Evolutionary conservation across 2,888 invertebrate genomes (phyloP).

Genomic region (Yponomeuta sedellus): DNA sequence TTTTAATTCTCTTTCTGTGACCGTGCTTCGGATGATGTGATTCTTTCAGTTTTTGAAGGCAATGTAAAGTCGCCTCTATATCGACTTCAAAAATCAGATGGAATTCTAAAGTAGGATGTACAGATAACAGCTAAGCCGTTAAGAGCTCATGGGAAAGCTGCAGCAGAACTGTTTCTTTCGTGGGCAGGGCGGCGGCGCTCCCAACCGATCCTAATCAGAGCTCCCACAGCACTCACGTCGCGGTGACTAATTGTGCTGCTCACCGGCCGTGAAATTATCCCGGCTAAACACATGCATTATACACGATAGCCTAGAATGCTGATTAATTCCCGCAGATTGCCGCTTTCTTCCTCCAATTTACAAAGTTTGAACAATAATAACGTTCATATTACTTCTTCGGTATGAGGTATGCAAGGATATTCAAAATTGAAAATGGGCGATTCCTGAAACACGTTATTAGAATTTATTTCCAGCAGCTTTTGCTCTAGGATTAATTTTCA

Average conservation of each 20-base stretch:
- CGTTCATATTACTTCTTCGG: conserved; percentile 22
- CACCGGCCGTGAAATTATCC: conserved; percentile 62
- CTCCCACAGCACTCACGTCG: conserved; percentile 53
- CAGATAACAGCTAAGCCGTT: neutral
- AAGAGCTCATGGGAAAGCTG: neutral
- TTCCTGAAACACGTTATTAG: too few species aligned
- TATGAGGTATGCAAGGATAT: too few species aligned
- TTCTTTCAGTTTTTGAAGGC: too few species aligned
- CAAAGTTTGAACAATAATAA: conserved; percentile 11
- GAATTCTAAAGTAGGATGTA: neutral
- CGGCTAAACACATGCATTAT: conserved; percentile 49
- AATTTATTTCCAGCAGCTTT: too few species aligned
- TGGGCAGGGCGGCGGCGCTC: conserved; percentile 7
- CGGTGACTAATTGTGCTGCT: conserved; percentile 58
- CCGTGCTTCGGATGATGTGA: too few species aligned
- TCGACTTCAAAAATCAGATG: too few species aligned
- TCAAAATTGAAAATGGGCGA: too few species aligned
- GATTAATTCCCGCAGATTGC: conserved; percentile 33
- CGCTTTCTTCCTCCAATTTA: conserved; percentile 21
- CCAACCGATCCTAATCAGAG: conserved; percentile 30
- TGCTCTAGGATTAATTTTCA: too few species aligned
- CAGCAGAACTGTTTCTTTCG: neutral
- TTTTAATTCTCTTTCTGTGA: too few species aligned
- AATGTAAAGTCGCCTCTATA: too few species aligned
- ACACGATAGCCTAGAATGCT: conserved; percentile 43